Evolutionary conservation across 2,888 invertebrate species (phyloP).

Genomic region (Ypsolopha scabrella): DNA sequence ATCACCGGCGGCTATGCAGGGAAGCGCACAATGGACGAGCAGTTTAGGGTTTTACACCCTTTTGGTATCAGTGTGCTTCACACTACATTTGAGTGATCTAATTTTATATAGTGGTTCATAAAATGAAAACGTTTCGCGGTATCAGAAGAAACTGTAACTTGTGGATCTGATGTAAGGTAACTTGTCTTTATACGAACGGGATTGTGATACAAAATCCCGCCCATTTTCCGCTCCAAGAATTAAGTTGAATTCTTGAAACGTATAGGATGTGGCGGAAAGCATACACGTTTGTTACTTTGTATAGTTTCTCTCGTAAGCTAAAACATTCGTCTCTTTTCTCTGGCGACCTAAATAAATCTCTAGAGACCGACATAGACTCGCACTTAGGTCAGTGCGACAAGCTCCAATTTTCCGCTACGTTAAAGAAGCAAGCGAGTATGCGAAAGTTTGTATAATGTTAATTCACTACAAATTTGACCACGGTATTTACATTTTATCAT

Average conservation of each 20-base stretch:
- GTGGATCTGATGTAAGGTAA: no score
- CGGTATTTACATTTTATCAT: no score
- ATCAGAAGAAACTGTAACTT: no score
- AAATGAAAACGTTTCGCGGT: neutral
- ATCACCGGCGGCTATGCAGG: conserved; percentile 89
- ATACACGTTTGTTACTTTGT: neutral
- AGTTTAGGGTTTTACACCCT: conserved; percentile 29
- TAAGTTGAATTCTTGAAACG: neutral
- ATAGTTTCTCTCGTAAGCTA: neutral
- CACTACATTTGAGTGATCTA: neutral
- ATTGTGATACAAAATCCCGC: neutral
- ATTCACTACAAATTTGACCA: no score
- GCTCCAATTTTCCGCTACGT: conserved; percentile 1
- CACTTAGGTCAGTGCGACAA: neutral
- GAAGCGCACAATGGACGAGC: conserved; percentile 66
- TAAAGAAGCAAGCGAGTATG: neutral
- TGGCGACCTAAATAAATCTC: neutral
- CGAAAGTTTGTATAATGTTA: no score
- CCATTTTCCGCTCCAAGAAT: neutral
- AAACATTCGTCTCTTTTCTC: neutral
- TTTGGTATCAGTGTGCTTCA: neutral
- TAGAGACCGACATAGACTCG: neutral
- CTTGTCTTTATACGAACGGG: no score
- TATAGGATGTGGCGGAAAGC: neutral
- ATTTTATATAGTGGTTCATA: neutral